phyloP scores from a whole-genome alignment of 2,113 vertebrate species.

The Hassar affinis region DNA sequence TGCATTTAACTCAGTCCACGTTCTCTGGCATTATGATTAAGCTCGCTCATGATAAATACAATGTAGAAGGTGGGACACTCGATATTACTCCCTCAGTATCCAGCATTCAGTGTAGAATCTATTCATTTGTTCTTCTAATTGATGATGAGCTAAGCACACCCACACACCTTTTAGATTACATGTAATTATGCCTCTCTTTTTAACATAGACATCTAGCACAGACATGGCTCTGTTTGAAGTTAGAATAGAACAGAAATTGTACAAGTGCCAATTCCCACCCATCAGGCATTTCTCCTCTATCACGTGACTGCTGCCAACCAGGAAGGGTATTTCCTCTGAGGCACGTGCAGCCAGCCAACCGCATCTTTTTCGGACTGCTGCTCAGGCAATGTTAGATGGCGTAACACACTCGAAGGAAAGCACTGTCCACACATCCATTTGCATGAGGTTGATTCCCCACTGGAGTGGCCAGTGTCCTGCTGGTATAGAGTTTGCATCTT shows the following conservation, averaged over 20 bases:
- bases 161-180: not conserved
- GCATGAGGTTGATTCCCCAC: too few relatives aligned
- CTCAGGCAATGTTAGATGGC: too few relatives aligned
- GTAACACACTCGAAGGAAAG: too few relatives aligned
- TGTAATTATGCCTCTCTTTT: not conserved
- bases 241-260: not conserved
- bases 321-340: too few relatives aligned
- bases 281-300: too few relatives aligned
- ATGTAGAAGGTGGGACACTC: slow-evolving; percentile 4
- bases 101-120: not conserved
- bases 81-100: slow-evolving; percentile 22
- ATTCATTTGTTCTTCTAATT: not conserved
- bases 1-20: slow-evolving; percentile 24
- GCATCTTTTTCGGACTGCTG: too few relatives aligned
- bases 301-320: too few relatives aligned
- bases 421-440: too few relatives aligned
- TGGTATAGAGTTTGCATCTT: too few relatives aligned
- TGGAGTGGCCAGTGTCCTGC: too few relatives aligned
- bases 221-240: not conserved
- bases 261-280: too few relatives aligned
- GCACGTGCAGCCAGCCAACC: too few relatives aligned
- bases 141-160: not conserved
- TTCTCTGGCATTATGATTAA: slow-evolving; percentile 31
- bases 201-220: not conserved
- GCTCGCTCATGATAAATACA: not conserved